phyloP scores from a whole-genome alignment of 2,113 vertebrate genomes.

The Apodemus speciosus region DNA sequence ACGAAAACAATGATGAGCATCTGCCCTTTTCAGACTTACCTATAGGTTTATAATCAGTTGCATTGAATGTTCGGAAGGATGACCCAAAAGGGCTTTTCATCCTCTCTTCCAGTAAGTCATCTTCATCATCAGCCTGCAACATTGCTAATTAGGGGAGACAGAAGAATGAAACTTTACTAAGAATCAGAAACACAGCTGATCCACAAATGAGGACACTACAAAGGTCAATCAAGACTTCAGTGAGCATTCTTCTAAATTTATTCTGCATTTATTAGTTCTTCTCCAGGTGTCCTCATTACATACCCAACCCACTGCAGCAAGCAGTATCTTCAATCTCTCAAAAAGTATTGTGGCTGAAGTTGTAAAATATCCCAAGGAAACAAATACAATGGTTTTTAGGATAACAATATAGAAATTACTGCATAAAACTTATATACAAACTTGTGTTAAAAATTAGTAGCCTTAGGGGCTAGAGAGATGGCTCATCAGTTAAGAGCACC shows the following conservation, averaged over 20 bases:
- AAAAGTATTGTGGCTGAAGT: neutral
- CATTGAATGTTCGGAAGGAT: constrained; percentile 98
- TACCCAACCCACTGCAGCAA: neutral
- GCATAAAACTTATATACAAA: constrained; percentile 24
- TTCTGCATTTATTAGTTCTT: neutral
- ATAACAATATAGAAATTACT: neutral
- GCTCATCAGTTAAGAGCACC: too few species aligned
- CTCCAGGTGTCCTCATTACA: neutral
- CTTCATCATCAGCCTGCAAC: constrained; percentile 98
- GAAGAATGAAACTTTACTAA: constrained; percentile 44
- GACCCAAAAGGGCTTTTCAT: constrained; percentile 99
- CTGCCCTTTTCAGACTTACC: constrained; percentile 84
- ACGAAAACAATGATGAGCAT: neutral
- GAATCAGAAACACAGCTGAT: constrained; percentile 2
- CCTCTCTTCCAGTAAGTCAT: constrained; percentile 97
- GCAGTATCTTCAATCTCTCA: neutral
- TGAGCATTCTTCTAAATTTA: neutral
- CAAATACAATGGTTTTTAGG: neutral
- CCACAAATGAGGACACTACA: constrained; percentile 26
- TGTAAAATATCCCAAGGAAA: neutral
- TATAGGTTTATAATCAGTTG: constrained; percentile 99
- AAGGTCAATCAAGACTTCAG: constrained; percentile 3
- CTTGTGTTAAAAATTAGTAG: constrained; percentile 23
- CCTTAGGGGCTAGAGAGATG: too few species aligned
- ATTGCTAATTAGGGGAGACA: constrained; percentile 88